Evolutionary conservation across 2,797 vertebrate genomes (phyloP).

Genomic region (Enteromius thamalakanensis): DNA sequence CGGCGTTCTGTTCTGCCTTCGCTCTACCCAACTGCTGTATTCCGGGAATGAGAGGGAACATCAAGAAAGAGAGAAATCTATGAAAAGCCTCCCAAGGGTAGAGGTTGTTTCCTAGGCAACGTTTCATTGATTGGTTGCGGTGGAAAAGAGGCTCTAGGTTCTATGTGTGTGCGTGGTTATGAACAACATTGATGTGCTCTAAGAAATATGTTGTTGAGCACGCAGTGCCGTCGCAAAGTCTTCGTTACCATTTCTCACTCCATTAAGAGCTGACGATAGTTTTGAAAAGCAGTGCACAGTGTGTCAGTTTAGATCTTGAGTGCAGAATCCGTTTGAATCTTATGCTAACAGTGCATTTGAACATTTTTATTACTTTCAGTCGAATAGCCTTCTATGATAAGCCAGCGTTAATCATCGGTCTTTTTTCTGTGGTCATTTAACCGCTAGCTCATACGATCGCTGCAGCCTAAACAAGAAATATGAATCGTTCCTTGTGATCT

Average conservation of each 20-base stretch:
- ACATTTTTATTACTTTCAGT: constrained; percentile 30
- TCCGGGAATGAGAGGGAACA: constrained; percentile 69
- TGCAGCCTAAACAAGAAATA: not conserved
- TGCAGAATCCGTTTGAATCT: constrained; percentile 17
- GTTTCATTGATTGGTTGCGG: constrained; percentile 71
- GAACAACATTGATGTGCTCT: constrained; percentile 68
- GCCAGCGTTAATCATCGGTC: not conserved
- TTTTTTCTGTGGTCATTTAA: not conserved
- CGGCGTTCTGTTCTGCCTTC: constrained; percentile 32
- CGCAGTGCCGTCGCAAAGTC: constrained; percentile 37
- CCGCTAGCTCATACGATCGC: not conserved
- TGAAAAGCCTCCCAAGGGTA: constrained; percentile 77
- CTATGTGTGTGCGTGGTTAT: constrained; percentile 70
- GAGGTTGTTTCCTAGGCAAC: constrained; percentile 86
- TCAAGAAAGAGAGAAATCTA: constrained; percentile 66
- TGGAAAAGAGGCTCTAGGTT: constrained; percentile 67
- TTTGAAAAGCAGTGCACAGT: constrained; percentile 26
- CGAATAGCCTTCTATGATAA: not conserved
- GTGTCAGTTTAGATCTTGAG: constrained; percentile 27
- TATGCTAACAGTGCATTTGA: constrained; percentile 14
- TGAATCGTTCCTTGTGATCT: not conserved
- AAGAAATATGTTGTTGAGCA: constrained; percentile 58
- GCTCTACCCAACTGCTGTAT: constrained; percentile 55
- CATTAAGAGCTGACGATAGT: constrained; percentile 9
- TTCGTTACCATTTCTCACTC: constrained; percentile 41